Conservation (phyloP, 2,888 invertebrate species). For the Glaucopsyche alexis region DNA sequence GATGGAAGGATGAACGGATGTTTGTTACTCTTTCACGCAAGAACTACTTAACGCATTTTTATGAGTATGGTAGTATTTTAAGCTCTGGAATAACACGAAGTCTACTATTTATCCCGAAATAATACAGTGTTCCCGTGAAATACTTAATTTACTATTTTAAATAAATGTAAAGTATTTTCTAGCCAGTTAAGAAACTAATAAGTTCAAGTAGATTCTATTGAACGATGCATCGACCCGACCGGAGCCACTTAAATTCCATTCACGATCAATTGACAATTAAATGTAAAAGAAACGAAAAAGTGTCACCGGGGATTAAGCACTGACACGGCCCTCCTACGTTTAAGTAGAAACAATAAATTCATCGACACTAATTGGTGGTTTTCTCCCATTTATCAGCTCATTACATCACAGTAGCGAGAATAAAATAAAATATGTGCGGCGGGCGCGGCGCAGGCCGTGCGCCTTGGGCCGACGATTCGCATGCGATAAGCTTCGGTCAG, state of each 20-base stretch:
- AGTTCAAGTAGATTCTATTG: constrained; percentile 4
- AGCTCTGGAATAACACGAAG: too few relatives aligned
- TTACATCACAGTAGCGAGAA: constrained; percentile 81
- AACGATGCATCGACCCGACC: constrained; percentile 12
- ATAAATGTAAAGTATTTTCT: not conserved
- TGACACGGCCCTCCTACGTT: constrained; percentile 75
- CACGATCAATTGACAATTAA: constrained; percentile 57
- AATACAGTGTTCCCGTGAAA: too few relatives aligned
- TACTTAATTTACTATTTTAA: not conserved
- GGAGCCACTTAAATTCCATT: constrained; percentile 22
- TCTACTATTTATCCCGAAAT: too few relatives aligned
- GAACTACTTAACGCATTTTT: too few relatives aligned
- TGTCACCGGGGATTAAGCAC: constrained; percentile 72
- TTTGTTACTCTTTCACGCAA: too few relatives aligned
- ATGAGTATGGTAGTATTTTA: too few relatives aligned
- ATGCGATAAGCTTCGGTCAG: constrained; percentile 79
- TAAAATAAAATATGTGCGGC: constrained; percentile 80
- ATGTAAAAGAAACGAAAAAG: constrained; percentile 62
- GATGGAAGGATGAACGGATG: too few relatives aligned
- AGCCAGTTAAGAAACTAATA: constrained; percentile 10
- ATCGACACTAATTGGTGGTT: constrained; percentile 81
- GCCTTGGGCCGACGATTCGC: constrained; percentile 79
- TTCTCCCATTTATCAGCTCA: constrained; percentile 81
- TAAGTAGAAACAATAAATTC: constrained; percentile 81
- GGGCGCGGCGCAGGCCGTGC: constrained; percentile 70